Evolutionary conservation across 2,888 invertebrate species (phyloP), one percentile per base, ranked within the genome.

Genomic region (Autographa pulchrina): DNA sequence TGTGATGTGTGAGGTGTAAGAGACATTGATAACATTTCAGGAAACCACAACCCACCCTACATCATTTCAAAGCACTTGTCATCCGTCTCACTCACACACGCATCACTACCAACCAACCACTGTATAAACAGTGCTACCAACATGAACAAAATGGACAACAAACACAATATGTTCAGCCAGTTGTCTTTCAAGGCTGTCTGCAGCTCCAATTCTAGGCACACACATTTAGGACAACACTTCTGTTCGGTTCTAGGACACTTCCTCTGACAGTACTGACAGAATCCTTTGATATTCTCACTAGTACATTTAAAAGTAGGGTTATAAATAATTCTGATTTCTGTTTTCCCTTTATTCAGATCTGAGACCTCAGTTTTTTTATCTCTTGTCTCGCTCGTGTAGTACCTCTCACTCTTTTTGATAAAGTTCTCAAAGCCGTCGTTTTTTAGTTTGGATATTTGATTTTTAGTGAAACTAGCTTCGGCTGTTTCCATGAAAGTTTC

Each of bases 321-420:
- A 66, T 96, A 96, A 20, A 96, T 91, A 18, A 96, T 96, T 6
- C 94, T 86, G 1, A 96, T 91, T 75, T 96, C 95, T 0, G 96
- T 96, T 72, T 93, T 92, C 0, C 87, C 89, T 73, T 90, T 90
- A 2, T 84, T 65, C 0, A 86, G 78, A 25, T 93, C 91, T 2
- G 92, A 72, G n/a, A 94, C 89, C 0, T 89, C 91, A 0, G 93
- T 94, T 1, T 90, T 87, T 13, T 90, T 87, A 59, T 94, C 94
- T 1, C 89, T 86, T 0, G 85, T 83, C 70, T 94, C 94, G 9
- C 87, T 92, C 0, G 93, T 94, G 70, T 94, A 96, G 70, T 94
- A 96, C 38, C 91, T 92, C 68, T 96, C 96, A 85, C 96, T 96
- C n/a, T 92, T 90, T 82, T 96, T 96, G 1, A 96, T 86, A 72